Conservation (phyloP, 53 echinoderm and acorn worm species). For the Holothuria scabra region DNA sequence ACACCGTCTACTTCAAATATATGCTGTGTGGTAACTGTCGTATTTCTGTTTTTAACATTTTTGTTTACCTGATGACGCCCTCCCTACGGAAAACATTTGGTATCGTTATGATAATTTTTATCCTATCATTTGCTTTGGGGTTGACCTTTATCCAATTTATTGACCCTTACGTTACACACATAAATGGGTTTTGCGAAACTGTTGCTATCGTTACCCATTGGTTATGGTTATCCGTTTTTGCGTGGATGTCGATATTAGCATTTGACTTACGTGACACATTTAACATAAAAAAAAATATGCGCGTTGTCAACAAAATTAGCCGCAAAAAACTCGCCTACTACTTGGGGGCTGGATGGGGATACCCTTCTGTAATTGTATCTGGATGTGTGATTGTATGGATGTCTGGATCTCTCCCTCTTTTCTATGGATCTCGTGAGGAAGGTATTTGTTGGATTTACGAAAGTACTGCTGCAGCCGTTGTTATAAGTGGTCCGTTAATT, state of each 20-base stretch:
- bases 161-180: neutral
- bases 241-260: constrained; percentile 14
- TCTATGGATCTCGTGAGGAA: neutral
- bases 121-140: neutral
- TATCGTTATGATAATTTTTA: constrained; percentile 1
- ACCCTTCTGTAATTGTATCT: neutral
- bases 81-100: constrained; percentile 8
- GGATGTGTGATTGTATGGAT: neutral
- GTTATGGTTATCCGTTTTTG: constrained; percentile 22
- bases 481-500: constrained; percentile 9
- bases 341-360: neutral
- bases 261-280: constrained; percentile 17
- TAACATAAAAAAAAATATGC: constrained; percentile 21
- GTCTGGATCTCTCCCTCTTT: neutral
- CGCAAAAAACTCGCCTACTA: neutral
- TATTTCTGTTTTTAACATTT: neutral
- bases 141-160: neutral
- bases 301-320: neutral
- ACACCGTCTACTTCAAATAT: neutral
- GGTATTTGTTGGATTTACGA: constrained; percentile 1
- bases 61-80: neutral
- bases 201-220: constrained; percentile 13
- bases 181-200: neutral
- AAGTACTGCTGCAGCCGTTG: neutral
- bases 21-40: neutral